Evolutionary conservation across 2,797 vertebrate species (phyloP), one percentile per base, ranked within the genome.

Genomic region (Chelon auratus): DNA sequence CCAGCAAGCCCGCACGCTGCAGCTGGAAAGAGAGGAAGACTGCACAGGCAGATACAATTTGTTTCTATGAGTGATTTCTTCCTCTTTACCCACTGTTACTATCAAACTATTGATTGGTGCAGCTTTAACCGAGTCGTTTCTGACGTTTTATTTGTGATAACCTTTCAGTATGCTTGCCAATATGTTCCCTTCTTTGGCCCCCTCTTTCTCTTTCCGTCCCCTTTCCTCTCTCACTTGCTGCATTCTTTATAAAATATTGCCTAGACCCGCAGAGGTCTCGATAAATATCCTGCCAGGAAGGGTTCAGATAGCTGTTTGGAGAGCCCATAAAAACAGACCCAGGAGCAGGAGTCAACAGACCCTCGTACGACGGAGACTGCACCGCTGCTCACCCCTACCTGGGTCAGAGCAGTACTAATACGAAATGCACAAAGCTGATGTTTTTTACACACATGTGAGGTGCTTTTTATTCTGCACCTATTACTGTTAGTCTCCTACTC

Each of bases 271-370:
- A 54, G 30, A 52, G 12, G 47, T 67, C 51, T 70, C 56, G 42
- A 82, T 89, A 70, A 79, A 81, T 72, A 62, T 74, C 62, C 71
- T 75, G 60, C 77, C 79, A 77, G 50, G 8, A 54, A 33, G 8
- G 43, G 56, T 67, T 66, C 43, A 53, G 30, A 73, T 20, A 72
- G 72, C 61, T 64, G 55, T 82, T 83, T 82, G 51, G 48, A 75
- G 30, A 70, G 40, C 48, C 51, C 53, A 78, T 78, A 81, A 83
- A 87, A 82, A 67, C 53, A 66, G 59, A 72, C 20, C 74, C 26
- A 64, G 36, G 59, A 65, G 69, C 63, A 80, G 64, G 36, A 85
- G 67, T 75, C 68, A 74, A 68, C 55, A 72, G 40, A 63, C 63
- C 61, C 24, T 68, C 0, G 2, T 51, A 39, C 15, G 11, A 36